Evolutionary conservation across 2,113 vertebrate species (phyloP), one percentile per base, ranked within the genome.

Genomic region (Tachycineta bicolor): DNA sequence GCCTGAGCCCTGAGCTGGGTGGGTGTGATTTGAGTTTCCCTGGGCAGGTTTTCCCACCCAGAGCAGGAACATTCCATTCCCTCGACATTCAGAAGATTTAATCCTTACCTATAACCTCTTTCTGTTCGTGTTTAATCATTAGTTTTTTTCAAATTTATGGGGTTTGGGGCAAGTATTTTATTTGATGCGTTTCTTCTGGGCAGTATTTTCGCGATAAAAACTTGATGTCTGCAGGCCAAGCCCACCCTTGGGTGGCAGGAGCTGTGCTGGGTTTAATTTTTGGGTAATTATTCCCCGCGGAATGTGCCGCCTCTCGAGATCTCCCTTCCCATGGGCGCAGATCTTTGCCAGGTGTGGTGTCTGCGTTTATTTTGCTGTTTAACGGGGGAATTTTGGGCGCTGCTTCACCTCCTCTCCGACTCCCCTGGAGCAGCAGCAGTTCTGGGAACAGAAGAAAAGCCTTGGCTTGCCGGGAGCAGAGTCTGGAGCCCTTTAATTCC

Each of bases 371-470:
- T 92, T 70, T 73, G 46, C 53, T 47, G 3, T 2, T 15, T 10
- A 17, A 1, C 3, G 21, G 21, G 24, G 39, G 59, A 33, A 49
- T 13, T 93, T 58, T 12, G 34, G 60, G 34, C 39, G 71, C 71
- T 91, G 39, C 13, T 49, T 91, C 49, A 13, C 74, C 46, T 73
- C 43, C 49, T 58, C 13, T 53, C 28, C 5, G 5, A 11, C 50
- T 59, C 37, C 39, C 31, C 17, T 0, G 3, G 74, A 75, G 73
- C 37, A 52, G 81, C 85, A 79, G 59, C 4, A 2, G 3, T 52
- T 63, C 68, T 96, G 90, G 95, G 92, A 96, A 75, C n/a, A 17
- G 71, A 90, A 58, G 75, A 70, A 1, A 69, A 70, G 39, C 41
- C 49, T 77, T 2, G 2, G 14, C 53, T 37, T 50, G 28, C 34